Conservation (phyloP, 2,888 invertebrate species). For the Epirrhoe tristata region DNA sequence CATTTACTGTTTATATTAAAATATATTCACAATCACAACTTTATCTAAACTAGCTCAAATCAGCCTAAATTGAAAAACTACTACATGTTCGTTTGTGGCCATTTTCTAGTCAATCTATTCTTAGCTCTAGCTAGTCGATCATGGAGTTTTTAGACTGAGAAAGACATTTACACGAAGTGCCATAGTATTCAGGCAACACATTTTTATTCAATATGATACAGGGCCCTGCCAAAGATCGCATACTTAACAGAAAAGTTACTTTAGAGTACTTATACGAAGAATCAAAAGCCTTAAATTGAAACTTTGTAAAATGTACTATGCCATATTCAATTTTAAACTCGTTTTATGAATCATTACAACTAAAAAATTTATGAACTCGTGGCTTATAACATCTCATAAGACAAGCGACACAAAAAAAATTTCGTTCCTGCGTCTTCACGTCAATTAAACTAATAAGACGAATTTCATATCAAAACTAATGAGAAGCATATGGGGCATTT, state of each 20-base stretch:
- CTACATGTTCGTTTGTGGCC: too few species aligned
- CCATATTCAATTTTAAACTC: not conserved
- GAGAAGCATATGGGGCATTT: slow-evolving; percentile 64
- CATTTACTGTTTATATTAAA: too few species aligned
- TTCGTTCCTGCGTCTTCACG: slow-evolving; percentile 54
- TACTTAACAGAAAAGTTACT: not conserved
- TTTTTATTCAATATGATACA: not conserved
- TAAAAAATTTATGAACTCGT: slow-evolving; percentile 46
- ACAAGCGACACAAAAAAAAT: slow-evolving; percentile 47
- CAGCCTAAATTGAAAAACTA: too few species aligned
- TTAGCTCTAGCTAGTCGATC: too few species aligned
- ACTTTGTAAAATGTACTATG: too few species aligned
- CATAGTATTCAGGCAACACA: too few species aligned
- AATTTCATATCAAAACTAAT: slow-evolving; percentile 71
- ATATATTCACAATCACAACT: too few species aligned
- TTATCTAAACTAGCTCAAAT: too few species aligned
- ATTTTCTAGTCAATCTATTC: too few species aligned
- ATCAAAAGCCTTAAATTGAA: slow-evolving; percentile 41
- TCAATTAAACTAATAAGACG: slow-evolving; percentile 70
- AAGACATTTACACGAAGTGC: too few species aligned
- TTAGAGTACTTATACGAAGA: not conserved
- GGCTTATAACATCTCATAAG: slow-evolving; percentile 49
- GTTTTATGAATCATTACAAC: slow-evolving; percentile 41
- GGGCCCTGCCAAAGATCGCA: not conserved
- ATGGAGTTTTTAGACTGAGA: too few species aligned